Conservation (phyloP, 2,888 invertebrate species). For the Cybosia mesomella region DNA sequence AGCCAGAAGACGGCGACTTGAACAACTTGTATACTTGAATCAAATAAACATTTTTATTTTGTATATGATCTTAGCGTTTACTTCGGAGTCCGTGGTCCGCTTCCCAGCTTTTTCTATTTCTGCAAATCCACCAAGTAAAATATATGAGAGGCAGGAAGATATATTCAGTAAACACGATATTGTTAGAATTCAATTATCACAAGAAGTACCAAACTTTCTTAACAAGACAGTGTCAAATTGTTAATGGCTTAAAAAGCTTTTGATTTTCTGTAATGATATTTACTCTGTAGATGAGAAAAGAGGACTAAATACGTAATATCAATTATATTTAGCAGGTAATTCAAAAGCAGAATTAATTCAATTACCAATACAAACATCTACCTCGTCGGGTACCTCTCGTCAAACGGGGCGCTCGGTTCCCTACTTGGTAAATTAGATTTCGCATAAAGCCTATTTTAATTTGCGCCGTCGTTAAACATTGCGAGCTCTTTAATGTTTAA, state of each 20-base stretch:
- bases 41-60: too few relatives aligned
- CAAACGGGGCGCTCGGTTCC: slow-evolving; percentile 73
- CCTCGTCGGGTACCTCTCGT: slow-evolving; percentile 72
- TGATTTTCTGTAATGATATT: slow-evolving; percentile 52
- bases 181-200: slow-evolving; percentile 25
- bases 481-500: slow-evolving; percentile 84
- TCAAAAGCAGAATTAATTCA: slow-evolving; percentile 81
- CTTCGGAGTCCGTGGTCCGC: too few relatives aligned
- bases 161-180: neutral
- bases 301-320: slow-evolving; percentile 55
- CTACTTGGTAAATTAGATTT: slow-evolving; percentile 85
- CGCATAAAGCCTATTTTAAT: slow-evolving; percentile 86
- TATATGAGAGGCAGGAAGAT: too few relatives aligned
- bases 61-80: too few relatives aligned
- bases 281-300: slow-evolving; percentile 46
- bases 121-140: too few relatives aligned
- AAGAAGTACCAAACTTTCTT: slow-evolving; percentile 22
- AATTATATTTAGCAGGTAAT: slow-evolving; percentile 67
- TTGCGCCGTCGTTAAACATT: slow-evolving; percentile 83
- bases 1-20: too few relatives aligned
- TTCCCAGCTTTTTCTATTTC: too few relatives aligned
- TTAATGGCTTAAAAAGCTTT: slow-evolving; percentile 49
- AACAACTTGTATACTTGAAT: too few relatives aligned
- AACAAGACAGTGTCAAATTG: slow-evolving; percentile 27
- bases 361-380: slow-evolving; percentile 81